Base-by-base conservation (phyloP, 1,140 invertebrate genomes). In the Antheraea pernyi region DNA sequence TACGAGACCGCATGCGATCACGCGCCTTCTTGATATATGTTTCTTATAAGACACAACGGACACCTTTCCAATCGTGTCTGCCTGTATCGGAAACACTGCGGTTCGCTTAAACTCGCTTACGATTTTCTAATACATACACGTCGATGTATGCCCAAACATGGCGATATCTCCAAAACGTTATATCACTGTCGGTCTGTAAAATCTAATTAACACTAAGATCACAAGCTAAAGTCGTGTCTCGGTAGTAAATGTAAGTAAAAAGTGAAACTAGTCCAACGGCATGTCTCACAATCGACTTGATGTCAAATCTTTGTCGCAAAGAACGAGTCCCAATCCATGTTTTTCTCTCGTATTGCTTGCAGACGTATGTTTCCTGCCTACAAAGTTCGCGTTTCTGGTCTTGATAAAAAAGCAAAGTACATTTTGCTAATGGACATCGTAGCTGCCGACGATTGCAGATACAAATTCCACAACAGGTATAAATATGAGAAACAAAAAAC, bases 381-480 rank as follows among this genome's bases (percentile, higher is more conserved):
- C 96, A 97, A 97, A 95, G 96, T 97, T 92, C 96, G 96, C 93
- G 96, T 97, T 84, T 97, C 96, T 92, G 97, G 97, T 87, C 95
- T 98, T 94, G 97, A 98, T 95, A 97, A 97, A 94, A 96, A 97
- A 94, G 96, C 97, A 94, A 98, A 98, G 95, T 98, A 98, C 95
- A 98, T 98, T 91, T 95, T 98, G 81, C 95, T 98, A 92, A 97
- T 98, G 96, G 97, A 98, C 95, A 97, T 98, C 93, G 97, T 97
- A 84, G 96, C 97, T 83, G 96, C 97, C 74, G 97, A 98, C 93
- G 97, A 98, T 94, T 97, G 96, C 94, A 95, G 97, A 94, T 98
- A 98, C 95, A 98, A 98, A 95, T 98, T 98, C 95, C 97, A 98
- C 94, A 98, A 98, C 95, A 97, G 96, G 96, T 97, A 93, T 88